Evolutionary conservation across 1,140 invertebrate genomes (phyloP).

Genomic region (Marisa cornuarietis): DNA sequence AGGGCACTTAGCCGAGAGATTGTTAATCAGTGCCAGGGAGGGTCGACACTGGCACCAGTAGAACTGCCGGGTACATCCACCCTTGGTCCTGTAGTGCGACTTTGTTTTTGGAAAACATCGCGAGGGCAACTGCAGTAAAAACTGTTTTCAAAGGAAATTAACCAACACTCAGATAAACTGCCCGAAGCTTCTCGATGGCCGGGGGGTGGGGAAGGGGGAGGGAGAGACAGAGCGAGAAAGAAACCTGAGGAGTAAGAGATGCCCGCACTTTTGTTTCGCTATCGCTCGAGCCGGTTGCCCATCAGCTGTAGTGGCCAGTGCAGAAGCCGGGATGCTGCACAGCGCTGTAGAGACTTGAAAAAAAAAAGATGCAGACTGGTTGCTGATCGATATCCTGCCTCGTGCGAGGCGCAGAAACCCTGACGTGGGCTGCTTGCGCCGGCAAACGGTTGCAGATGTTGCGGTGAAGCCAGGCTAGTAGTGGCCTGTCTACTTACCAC

Average conservation of each 20-base stretch:
- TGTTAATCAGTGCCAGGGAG: no score
- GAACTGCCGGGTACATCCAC: neutral
- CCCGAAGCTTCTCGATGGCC: no score
- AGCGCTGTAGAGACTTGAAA: neutral
- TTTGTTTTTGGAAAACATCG: neutral
- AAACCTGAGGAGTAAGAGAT: neutral
- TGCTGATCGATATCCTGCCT: neutral
- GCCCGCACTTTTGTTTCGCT: neutral
- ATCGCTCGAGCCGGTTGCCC: neutral
- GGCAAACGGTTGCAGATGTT: no score
- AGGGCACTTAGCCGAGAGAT: no score
- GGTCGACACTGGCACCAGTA: neutral
- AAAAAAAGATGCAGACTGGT: neutral
- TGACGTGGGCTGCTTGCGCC: neutral
- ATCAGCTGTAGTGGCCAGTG: neutral
- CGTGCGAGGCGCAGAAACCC: neutral
- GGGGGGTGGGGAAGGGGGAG: neutral
- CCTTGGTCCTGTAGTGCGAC: no score
- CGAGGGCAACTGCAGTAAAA: neutral
- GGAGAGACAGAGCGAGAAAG: neutral
- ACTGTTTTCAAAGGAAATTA: neutral
- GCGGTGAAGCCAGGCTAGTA: no score
- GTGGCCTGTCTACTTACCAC: no score
- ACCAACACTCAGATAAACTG: no score
- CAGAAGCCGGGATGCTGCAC: neutral